Evolutionary conservation across 2,113 vertebrate species (phyloP), one percentile per base, ranked within the genome.

Genomic region (Epinephelus moara): DNA sequence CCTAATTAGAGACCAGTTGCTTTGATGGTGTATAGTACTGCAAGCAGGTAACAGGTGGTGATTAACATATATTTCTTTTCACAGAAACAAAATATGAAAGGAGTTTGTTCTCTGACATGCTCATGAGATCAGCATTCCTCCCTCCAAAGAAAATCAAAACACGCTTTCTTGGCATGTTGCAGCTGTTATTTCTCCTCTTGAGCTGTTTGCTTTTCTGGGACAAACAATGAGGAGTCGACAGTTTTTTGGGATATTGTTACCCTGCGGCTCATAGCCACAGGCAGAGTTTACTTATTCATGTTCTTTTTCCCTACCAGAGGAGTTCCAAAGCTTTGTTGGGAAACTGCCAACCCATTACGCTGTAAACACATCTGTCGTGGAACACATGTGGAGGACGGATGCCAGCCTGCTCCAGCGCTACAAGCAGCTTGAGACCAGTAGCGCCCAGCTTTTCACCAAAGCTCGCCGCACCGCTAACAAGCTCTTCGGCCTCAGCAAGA

Each of bases 401-500:
- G 86, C 81, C 50, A 89, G 76, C 71, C 88, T 96, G 74, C 93
- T 93, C 27, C 94, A 95, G 81, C 95, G 94, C 84, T 95, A 96
- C 86, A 88, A 94, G 83, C 95, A 96, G 84, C 92, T 96, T 77
- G 95, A 96, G 88, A 87, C 91, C 66, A 87, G 80, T 11, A 88
- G 90, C 83, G 81, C 81, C 79, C 93, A 90, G 91, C 94, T 96
- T 72, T 71, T 94, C 69, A 70, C 82, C 85, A 96, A 95, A 90
- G 93, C 94, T 21, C 93, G 79, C 8, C 94, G 92, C 81, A 86
- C 89, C 12, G 76, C 94, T 85, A 95, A 94, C 91, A 96, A 94
- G 93, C 94, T 96, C 92, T 96, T 96, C 92, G 94, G 89, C 86
- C 95, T 96, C 37, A 96, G 95, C 94, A 96, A 94, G 90, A 94